Evolutionary conservation across 2,888 invertebrate genomes (phyloP), one percentile per base, ranked within the genome.

Genomic region (Tolmerus cingulatus): DNA sequence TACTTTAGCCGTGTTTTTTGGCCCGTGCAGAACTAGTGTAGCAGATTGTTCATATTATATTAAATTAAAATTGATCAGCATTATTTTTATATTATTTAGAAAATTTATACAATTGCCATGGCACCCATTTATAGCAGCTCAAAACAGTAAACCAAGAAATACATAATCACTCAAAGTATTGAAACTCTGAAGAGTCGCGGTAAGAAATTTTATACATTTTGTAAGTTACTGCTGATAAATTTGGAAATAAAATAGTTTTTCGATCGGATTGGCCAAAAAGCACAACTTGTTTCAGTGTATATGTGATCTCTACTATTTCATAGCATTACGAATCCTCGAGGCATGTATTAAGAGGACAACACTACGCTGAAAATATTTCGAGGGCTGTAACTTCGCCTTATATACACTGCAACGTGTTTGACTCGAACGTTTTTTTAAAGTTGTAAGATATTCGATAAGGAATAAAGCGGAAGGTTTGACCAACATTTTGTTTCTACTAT

Each of bases 351-450:
- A 19, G 37, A 27, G 81, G 40, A 27, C 19, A 51, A 27, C 81
- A 30, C 30, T 55, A 51, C 81, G 43, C 34, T 51, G 78, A 40
- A 46, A 51, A 51, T 43, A 19, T 23, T 79, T 79, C 14, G 34
- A 82, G 37, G 82, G 82, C 82, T 82, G 82, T 82, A 82, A 82
- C 34, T 57, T 82, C 82, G 82, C 82, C 82, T 82, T 82, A 82
- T 82, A 78, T 78, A 76, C 34, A 27, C 19, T 34, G 82, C 34
- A 37, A 66, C 37, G 55, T 51, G 81, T 51, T 51, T 82, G 14
- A 82, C 57, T 82, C 82, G 66, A 66, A 37, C 12, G 8, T 57
- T 34, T 51, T 30, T 76, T 76, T 34, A 76, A 37, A 27, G 40
- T 57, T 57, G 57, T 57, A 57, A 27, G 66, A 66, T 66, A 66